phyloP scores from a whole-genome alignment of 2,797 vertebrate species.

The Amazona finschi region DNA sequence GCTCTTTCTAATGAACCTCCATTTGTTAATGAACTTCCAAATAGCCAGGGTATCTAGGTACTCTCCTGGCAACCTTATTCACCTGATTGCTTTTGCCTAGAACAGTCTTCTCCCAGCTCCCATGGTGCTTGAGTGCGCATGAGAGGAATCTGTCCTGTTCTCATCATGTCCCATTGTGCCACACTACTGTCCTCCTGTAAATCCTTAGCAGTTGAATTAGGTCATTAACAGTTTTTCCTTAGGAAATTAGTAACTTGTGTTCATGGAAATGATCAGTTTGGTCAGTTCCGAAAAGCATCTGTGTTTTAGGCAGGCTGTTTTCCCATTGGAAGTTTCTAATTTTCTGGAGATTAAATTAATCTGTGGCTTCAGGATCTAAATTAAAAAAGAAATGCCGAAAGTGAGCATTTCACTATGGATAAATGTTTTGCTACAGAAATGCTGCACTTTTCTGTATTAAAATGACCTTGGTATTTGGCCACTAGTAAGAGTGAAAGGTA shows the following conservation, averaged over 20 bases:
- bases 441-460: neutral
- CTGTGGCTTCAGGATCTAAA: neutral
- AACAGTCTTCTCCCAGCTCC: neutral
- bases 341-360: neutral
- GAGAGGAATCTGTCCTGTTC: neutral
- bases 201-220: neutral
- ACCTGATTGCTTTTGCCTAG: neutral
- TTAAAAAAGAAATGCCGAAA: neutral
- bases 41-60: neutral
- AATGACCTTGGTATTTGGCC: neutral
- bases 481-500: neutral
- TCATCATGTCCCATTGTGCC: neutral
- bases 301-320: neutral
- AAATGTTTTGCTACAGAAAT: neutral
- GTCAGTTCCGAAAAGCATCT: neutral
- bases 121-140: neutral
- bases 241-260: neutral
- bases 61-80: constrained; percentile 16
- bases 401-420: neutral
- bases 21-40: neutral
- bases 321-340: constrained; percentile 6
- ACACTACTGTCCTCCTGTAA: neutral
- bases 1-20: neutral
- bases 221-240: neutral
- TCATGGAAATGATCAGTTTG: neutral